A percentile compares a stretch with the other conserved stretches of the same genome.
Evolutionary conservation across 2,113 vertebrate species (phyloP).

Genomic region (Saiga tatarica): DNA sequence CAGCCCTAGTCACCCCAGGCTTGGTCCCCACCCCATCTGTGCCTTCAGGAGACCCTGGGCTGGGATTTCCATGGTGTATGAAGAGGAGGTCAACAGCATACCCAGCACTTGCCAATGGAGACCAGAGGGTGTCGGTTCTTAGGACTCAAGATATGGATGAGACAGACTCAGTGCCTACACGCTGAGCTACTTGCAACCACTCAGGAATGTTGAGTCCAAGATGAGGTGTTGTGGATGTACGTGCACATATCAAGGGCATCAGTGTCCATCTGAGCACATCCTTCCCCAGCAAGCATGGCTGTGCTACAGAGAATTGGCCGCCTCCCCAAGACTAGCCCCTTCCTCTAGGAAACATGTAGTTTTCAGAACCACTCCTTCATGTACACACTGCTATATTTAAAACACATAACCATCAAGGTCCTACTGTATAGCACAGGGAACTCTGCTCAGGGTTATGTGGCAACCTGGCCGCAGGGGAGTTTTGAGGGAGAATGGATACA

Average conservation of each 20-base stretch:
- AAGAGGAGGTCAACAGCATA: not conserved
- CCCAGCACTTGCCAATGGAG: not conserved
- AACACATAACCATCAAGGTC: not conserved
- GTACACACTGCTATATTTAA: not conserved
- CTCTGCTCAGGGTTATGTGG: not conserved
- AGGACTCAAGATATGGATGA: not conserved
- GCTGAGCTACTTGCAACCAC: not conserved
- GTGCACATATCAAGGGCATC: not conserved
- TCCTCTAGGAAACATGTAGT: not conserved
- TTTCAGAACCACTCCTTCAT: not conserved
- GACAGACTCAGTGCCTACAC: not conserved
- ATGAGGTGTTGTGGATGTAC: not conserved
- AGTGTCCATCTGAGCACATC: not conserved
- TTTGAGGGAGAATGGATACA: not conserved
- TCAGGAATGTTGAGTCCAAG: not conserved
- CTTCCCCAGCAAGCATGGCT: not conserved
- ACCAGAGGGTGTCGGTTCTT: not conserved
- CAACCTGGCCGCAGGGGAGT: fast-evolving
- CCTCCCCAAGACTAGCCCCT: not conserved
- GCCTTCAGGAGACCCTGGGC: not conserved
- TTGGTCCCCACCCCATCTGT: not conserved
- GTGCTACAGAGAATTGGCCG: not conserved
- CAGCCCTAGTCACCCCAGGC: no score
- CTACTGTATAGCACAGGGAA: not conserved
- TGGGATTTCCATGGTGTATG: not conserved